Base-by-base conservation (phyloP, 2,797 vertebrate genomes). In the Aratinga solstitialis region DNA sequence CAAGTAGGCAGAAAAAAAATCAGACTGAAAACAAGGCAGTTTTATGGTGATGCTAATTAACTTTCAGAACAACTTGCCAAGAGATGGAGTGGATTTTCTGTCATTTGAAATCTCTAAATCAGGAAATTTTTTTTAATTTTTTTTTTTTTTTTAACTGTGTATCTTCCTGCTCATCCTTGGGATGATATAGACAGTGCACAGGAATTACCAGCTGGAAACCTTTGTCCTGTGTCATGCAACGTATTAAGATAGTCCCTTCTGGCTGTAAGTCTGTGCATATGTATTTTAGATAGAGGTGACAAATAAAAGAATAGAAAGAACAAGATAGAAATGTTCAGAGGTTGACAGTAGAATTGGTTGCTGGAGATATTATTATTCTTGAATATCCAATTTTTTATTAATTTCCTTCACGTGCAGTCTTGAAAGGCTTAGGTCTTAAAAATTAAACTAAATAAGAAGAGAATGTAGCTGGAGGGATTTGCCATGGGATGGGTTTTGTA, bases 51-150 rank as follows among this genome's bases (percentile, higher is more conserved):
- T n/a, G 27, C 12, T 89, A 78, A 83, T 95, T 95, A 94, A 87
- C 42, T 90, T 92, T 81, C 92, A 94, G 90, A 92, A 87, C 45
- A 89, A 80, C 58, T 92, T 94, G 58, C 27, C 58, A 79, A 83
- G 74, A 90, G 74, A 68, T 80, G 48, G 23, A 91, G 23, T 79
- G 58, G 65, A 85, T 94, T 87, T 90, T 80, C 71, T 94, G 34
- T 87, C 48, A 93, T 71, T 66, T 82, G 48, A 90, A 94, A 93
- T 87, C 48, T 89, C 68, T 80, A 69, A 75, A 92, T 90, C 36
- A 61, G 51, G 24, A n/a, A n/a, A n/a, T 5, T 36, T 36, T 58
- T 65, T 73, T 54, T 9, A 32, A 32, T 43, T 13, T 38, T 23
- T 38, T 72, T 53, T 53, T 66, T 66, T 59, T 22, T 59, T 65